Evolutionary conservation across 2,113 vertebrate species (phyloP).

Genomic region (Urocitellus parryii): DNA sequence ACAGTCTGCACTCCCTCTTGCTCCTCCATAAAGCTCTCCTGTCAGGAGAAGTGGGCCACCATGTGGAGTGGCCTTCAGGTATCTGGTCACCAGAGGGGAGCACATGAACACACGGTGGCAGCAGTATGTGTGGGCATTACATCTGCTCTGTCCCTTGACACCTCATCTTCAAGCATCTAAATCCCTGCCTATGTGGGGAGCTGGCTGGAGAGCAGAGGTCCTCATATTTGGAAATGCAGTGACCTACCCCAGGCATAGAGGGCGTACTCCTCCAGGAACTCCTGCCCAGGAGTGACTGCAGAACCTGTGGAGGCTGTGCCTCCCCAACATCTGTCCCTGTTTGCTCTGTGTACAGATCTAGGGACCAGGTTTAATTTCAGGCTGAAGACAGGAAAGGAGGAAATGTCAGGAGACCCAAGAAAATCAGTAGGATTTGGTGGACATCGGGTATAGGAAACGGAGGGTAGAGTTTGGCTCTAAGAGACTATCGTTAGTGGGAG

Average conservation of each 20-base stretch:
- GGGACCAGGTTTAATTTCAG: not conserved
- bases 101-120: not conserved
- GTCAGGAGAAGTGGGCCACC: not conserved
- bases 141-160: not conserved
- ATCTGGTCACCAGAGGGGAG: not conserved
- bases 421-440: conserved; percentile 24
- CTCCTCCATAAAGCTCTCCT: not conserved
- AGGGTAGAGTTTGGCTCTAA: not conserved
- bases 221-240: not conserved
- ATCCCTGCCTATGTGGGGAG: not conserved
- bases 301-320: not conserved
- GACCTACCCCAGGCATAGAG: not conserved
- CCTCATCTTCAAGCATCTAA: not conserved
- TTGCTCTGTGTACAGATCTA: not conserved
- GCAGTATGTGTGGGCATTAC: rapidly evolving
- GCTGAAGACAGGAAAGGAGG: not conserved
- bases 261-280: rapidly evolving
- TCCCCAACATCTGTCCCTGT: not conserved
- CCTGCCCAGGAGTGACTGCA: not conserved
- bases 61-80: not conserved
- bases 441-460: not conserved
- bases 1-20: not conserved
- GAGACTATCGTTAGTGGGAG: not conserved
- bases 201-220: not conserved
- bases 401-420: not conserved